Conservation (phyloP, 1,140 invertebrate genomes). For the Drosophila biarmipes region DNA sequence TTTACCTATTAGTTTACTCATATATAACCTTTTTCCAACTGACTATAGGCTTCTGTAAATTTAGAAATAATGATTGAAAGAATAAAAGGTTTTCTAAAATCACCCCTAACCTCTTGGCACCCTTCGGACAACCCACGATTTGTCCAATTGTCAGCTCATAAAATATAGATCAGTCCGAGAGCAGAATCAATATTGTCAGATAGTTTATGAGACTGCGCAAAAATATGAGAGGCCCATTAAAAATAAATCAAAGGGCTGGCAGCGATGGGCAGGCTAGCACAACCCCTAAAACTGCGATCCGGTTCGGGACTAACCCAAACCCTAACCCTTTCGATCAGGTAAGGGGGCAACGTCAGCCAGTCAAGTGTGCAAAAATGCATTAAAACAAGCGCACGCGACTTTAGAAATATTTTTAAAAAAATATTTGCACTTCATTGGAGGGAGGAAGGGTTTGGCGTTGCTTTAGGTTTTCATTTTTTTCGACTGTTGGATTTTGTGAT, state of each 20-base stretch:
- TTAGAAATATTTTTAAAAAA: constrained; percentile 54
- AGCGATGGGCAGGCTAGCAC: constrained; percentile 21
- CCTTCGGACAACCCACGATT: constrained; percentile 49
- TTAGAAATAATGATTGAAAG: neutral
- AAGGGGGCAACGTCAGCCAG: constrained; percentile 53
- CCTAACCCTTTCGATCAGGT: constrained; percentile 62
- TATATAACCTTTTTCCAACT: neutral
- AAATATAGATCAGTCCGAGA: constrained; percentile 63
- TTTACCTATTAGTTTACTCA: neutral
- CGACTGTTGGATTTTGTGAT: constrained; percentile 14
- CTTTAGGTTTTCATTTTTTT: constrained; percentile 2
- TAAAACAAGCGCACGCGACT: constrained; percentile 77
- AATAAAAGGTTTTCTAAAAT: neutral
- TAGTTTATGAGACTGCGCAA: constrained; percentile 70
- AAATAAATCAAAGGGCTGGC: constrained; percentile 74
- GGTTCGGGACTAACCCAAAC: constrained; percentile 20
- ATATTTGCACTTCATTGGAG: constrained; percentile 58
- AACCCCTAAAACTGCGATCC: constrained; percentile 33
- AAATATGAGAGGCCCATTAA: constrained; percentile 75
- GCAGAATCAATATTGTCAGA: constrained; percentile 55
- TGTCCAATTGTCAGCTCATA: constrained; percentile 80
- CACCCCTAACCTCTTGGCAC: constrained; percentile 17
- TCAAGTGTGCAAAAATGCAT: constrained; percentile 82
- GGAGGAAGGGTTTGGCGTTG: constrained; percentile 5
- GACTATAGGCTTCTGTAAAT: neutral